Conservation (phyloP, 2,113 vertebrate genomes). For the Suricata suricatta region DNA sequence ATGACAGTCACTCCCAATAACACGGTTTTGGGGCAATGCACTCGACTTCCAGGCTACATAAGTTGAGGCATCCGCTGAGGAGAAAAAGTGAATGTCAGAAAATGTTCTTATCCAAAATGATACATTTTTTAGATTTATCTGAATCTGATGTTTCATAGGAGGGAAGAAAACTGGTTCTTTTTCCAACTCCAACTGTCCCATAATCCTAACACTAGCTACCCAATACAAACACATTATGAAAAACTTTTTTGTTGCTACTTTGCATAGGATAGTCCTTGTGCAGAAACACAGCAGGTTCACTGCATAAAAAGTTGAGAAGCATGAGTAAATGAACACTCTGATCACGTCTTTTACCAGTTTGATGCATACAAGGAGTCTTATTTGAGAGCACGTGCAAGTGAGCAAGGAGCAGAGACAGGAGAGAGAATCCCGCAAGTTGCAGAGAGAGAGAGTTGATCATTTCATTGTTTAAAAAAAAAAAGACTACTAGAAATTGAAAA, state of each 20-base stretch:
- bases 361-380: no score
- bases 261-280: background rate
- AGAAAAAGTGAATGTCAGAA: background rate
- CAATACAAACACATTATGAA: background rate
- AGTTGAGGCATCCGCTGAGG: slow-evolving; percentile 88
- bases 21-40: slow-evolving; percentile 86
- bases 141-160: background rate
- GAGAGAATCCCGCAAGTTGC: no score
- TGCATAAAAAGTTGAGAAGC: background rate
- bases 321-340: background rate
- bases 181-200: background rate
- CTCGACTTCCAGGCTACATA: slow-evolving; percentile 91
- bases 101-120: background rate
- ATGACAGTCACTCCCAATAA: slow-evolving; percentile 89
- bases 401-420: no score
- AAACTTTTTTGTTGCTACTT: background rate
- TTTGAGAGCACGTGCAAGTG: no score
- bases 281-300: background rate
- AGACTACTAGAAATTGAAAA: background rate
- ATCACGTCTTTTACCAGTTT: background rate
- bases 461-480: background rate
- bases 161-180: background rate
- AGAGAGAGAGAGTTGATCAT: no score
- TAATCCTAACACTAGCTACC: background rate
- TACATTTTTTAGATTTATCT: background rate